These are phyloP conservation scores for Lates calcarifer DNA, from an alignment of 2,113 vertebrate genomes.

Conservation along the genomic window DNA sequence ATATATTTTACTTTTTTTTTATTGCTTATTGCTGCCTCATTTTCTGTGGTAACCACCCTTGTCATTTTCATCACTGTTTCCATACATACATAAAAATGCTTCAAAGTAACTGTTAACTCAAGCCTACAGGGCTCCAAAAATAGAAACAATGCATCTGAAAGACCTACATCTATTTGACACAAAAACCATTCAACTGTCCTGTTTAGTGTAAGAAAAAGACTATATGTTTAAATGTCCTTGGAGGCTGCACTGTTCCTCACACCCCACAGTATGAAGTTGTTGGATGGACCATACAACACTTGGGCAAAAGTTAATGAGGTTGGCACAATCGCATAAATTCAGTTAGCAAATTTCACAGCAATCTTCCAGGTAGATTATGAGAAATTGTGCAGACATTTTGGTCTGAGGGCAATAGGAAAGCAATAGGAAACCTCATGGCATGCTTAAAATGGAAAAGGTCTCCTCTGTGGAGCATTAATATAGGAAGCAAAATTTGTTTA, in stretches of 20 bases:
- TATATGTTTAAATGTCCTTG: slow-evolving; percentile 16
- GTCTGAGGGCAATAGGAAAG: neutral
- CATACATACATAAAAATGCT: slow-evolving; percentile 29
- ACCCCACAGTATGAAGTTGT: neutral
- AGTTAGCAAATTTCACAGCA: slow-evolving; percentile 11
- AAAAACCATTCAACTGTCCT: neutral
- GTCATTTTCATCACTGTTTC: slow-evolving; percentile 29
- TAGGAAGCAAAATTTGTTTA: neutral
- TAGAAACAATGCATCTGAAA: slow-evolving; percentile 26
- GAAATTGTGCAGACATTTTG: slow-evolving; percentile 1
- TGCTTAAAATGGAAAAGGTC: slow-evolving; percentile 1
- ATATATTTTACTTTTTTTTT: neutral
- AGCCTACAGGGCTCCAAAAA: slow-evolving; percentile 54
- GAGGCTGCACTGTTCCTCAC: neutral
- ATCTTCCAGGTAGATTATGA: neutral
- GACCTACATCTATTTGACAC: slow-evolving; percentile 12
- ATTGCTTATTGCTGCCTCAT: slow-evolving; percentile 27
- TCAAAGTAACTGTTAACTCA: slow-evolving; percentile 35
- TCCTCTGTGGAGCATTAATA: neutral
- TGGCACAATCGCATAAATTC: slow-evolving; percentile 1
- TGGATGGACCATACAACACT: slow-evolving; percentile 6
- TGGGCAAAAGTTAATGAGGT: neutral
- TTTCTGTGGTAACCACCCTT: slow-evolving; percentile 36
- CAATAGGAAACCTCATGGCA: neutral
- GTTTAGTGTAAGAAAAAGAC: slow-evolving; percentile 16